A percentile compares a stretch with the other conserved stretches of the same genome.
Evolutionary conservation across 2,888 invertebrate genomes (phyloP).

Genomic region (Lithophane ornitopus): DNA sequence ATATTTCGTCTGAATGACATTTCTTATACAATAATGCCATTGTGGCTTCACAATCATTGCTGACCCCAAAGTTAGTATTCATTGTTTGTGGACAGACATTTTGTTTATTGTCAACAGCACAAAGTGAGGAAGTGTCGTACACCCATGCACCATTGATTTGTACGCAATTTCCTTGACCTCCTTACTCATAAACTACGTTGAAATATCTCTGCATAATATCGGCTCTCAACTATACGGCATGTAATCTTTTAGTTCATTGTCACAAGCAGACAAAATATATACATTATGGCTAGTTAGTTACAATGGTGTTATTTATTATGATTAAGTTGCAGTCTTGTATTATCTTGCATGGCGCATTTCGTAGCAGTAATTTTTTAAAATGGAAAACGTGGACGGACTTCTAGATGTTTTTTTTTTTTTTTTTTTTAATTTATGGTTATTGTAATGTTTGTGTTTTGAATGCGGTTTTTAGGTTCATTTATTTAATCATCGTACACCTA

Average conservation of each 20-base stretch:
- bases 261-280: conserved; percentile 37
- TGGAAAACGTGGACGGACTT: neutral
- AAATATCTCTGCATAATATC: conserved; percentile 43
- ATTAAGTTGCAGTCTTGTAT: conserved; percentile 3
- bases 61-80: conserved; percentile 56
- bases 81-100: conserved; percentile 56
- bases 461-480: too few species aligned
- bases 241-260: conserved; percentile 53
- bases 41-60: conserved; percentile 39
- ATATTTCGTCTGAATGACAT: conserved; percentile 38
- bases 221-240: conserved; percentile 20
- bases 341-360: neutral
- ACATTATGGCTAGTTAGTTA: conserved; percentile 14
- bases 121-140: conserved; percentile 80
- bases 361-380: neutral
- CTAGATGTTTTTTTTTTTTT: neutral
- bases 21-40: conserved; percentile 45
- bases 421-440: neutral
- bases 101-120: conserved; percentile 77
- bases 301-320: conserved; percentile 36
- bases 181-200: conserved; percentile 49
- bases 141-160: conserved; percentile 70
- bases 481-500: too few species aligned
- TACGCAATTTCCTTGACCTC: conserved; percentile 65
- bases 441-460: neutral